These are phyloP conservation scores for Centropus unirufus DNA, from an alignment of 2,113 vertebrate species.

Conservation along the genomic window DNA sequence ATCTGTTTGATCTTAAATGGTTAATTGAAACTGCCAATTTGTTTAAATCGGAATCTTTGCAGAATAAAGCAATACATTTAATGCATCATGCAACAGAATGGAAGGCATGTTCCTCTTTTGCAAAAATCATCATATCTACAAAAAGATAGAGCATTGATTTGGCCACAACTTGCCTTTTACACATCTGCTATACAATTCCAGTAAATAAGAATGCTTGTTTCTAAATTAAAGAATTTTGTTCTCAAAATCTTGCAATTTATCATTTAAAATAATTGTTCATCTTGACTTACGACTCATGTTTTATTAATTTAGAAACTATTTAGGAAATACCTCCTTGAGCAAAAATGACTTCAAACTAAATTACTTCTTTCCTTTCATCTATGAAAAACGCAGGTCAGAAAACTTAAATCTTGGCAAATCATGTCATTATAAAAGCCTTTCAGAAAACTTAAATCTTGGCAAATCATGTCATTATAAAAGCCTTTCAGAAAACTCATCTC, in stretches of 20 bases:
- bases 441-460: slow-evolving; percentile 73
- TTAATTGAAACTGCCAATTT: neutral
- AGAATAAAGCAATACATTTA: neutral
- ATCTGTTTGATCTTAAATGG: neutral
- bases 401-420: slow-evolving; percentile 53
- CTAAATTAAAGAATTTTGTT: neutral
- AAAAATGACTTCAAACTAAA: neutral
- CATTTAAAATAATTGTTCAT: neutral
- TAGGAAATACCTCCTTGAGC: neutral
- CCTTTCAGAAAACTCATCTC: slow-evolving; percentile 77
- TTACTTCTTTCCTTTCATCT: neutral
- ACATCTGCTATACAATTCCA: neutral
- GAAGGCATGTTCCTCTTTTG: neutral
- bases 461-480: slow-evolving; percentile 72
- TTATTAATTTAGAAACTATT: neutral
- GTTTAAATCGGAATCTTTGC: neutral
- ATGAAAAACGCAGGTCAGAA: neutral
- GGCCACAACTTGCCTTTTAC: neutral
- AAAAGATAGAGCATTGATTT: neutral
- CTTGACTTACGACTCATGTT: neutral
- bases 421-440: slow-evolving; percentile 76
- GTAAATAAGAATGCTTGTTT: neutral
- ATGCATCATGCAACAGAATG: neutral
- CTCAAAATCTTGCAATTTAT: neutral
- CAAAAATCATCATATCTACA: neutral